These are phyloP conservation scores for Choreutis nemorana DNA, from an alignment of 2,888 invertebrate species.

Conservation along the genomic window DNA sequence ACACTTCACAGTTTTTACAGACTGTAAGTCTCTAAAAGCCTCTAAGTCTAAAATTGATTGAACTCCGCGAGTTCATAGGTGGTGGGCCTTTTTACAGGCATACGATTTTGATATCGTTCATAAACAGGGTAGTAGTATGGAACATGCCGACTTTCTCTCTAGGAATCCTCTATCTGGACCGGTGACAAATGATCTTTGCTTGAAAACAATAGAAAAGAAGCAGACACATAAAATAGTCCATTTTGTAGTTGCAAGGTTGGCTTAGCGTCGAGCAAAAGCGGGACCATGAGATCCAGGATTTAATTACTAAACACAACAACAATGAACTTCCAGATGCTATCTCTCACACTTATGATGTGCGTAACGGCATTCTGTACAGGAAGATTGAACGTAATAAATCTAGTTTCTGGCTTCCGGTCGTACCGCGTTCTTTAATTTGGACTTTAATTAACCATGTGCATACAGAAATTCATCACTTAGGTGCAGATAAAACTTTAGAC, in stretches of 20 bases:
- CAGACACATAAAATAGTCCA: not conserved
- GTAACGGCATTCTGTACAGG: no score
- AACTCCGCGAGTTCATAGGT: constrained; percentile 11
- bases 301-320: no score
- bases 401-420: constrained; percentile 14
- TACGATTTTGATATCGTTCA: constrained; percentile 13
- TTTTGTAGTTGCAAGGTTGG: no score
- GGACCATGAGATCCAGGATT: no score
- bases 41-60: constrained; percentile 10
- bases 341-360: no score
- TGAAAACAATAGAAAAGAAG: no score
- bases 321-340: no score
- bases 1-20: constrained; percentile 10
- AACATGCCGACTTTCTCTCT: not conserved
- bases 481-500: constrained; percentile 16
- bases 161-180: not conserved
- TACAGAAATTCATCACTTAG: constrained; percentile 14
- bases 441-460: constrained; percentile 16
- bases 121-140: constrained; percentile 10
- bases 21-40: constrained; percentile 12
- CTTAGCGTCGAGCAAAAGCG: no score
- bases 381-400: not conserved
- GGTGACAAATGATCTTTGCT: no score
- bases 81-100: constrained; percentile 14
- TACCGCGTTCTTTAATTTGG: constrained; percentile 15